Evolutionary conservation across 2,888 invertebrate genomes (phyloP).

Genomic region (Octonoba sinensis): DNA sequence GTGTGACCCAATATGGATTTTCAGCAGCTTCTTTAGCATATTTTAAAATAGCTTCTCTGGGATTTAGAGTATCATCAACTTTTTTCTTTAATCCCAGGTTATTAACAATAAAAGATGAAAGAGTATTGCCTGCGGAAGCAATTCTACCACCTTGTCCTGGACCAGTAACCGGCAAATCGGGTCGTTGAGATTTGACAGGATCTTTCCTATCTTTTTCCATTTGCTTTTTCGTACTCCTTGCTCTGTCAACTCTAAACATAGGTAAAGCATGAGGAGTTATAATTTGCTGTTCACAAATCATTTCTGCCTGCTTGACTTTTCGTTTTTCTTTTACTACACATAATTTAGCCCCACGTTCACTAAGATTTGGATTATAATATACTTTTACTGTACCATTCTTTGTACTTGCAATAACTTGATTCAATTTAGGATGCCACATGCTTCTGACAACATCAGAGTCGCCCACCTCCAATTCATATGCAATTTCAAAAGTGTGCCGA

Average conservation of each 20-base stretch:
- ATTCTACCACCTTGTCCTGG: conserved; percentile 85
- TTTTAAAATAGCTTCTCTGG: conserved; percentile 92
- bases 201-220: conserved; percentile 89
- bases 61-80: conserved; percentile 91
- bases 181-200: conserved; percentile 74
- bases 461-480: conserved; percentile 82
- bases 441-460: conserved; percentile 81
- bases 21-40: conserved; percentile 95
- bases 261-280: conserved; percentile 97
- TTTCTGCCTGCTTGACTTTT: conserved; percentile 77
- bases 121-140: conserved; percentile 92
- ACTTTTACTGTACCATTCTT: conserved; percentile 91
- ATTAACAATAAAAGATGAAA: conserved; percentile 95
- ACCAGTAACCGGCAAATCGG: conserved; percentile 75
- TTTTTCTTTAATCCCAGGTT: conserved; percentile 89
- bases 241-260: conserved; percentile 90
- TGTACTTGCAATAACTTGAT: conserved; percentile 93
- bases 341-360: conserved; percentile 89
- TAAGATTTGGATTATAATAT: conserved; percentile 89
- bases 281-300: conserved; percentile 85
- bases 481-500: conserved; percentile 80
- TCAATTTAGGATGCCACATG: conserved; percentile 97
- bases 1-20: conserved; percentile 96
- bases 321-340: conserved; percentile 80
- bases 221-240: conserved; percentile 88